Evolutionary conservation across 2,113 vertebrate genomes (phyloP).

Genomic region (Actenoides hombroni): DNA sequence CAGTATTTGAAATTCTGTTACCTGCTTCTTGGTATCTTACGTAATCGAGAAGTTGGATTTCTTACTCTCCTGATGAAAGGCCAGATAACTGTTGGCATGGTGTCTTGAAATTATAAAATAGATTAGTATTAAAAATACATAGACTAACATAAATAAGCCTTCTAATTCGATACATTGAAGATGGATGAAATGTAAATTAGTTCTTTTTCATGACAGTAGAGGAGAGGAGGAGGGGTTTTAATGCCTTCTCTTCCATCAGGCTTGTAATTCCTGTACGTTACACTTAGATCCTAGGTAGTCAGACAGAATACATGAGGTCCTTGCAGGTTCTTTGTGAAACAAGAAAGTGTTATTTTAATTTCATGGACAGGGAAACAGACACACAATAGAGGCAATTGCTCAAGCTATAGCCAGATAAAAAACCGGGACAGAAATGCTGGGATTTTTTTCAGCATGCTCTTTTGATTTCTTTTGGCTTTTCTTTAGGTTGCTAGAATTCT

Average conservation of each 20-base stretch:
- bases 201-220: not conserved
- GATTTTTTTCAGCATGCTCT: not conserved
- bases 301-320: not conserved
- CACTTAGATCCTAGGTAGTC: not conserved
- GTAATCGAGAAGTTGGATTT: not conserved
- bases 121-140: not conserved
- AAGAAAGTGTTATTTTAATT: not conserved
- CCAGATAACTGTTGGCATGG: not conserved
- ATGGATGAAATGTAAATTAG: not conserved
- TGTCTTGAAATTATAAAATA: not conserved
- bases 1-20: constrained; percentile 64
- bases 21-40: not conserved
- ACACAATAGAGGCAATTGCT: not conserved
- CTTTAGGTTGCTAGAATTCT: not conserved
- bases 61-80: not conserved
- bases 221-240: not conserved
- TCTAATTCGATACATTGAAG: not conserved
- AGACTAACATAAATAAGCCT: not conserved
- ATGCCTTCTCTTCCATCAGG: not conserved
- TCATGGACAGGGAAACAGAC: not conserved
- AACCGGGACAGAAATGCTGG: not conserved
- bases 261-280: not conserved
- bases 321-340: not conserved
- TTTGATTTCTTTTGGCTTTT: not conserved
- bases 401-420: not conserved